Conservation (phyloP, 2,113 vertebrate genomes). For the Mobula hypostoma region DNA sequence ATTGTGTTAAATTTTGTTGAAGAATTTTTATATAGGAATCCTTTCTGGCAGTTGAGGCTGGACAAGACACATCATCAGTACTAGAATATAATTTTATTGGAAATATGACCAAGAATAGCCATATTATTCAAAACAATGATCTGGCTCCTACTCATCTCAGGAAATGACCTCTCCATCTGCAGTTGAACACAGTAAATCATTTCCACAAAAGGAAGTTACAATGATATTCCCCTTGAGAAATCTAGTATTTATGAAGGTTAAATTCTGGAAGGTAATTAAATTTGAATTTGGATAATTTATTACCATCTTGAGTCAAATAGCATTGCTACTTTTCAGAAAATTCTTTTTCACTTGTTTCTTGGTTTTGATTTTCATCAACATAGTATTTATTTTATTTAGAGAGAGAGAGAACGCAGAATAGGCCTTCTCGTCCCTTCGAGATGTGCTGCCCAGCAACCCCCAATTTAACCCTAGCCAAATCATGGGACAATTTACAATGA, state of each 20-base stretch:
- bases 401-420: no score
- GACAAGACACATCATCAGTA: constrained; percentile 3
- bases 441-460: no score
- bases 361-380: background rate
- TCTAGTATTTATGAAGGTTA: constrained; percentile 15
- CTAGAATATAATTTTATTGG: background rate
- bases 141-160: background rate
- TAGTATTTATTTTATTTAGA: background rate
- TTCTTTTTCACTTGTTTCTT: background rate
- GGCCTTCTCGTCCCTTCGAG: no score
- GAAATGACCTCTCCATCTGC: background rate
- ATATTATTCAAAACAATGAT: constrained; percentile 12
- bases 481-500: no score
- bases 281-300: constrained; percentile 20
- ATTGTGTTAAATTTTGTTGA: background rate
- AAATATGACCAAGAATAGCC: background rate
- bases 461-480: no score
- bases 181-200: constrained; percentile 19
- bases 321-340: background rate
- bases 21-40: background rate
- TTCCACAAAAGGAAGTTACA: constrained; percentile 7
- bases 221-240: background rate
- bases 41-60: background rate
- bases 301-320: background rate
- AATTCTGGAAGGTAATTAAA: constrained; percentile 22